Percentiles rank a stretch among this genome's conserved stretches.
phyloP scores from a whole-genome alignment of 2,888 invertebrate genomes.

The Mesoligia furuncula region DNA sequence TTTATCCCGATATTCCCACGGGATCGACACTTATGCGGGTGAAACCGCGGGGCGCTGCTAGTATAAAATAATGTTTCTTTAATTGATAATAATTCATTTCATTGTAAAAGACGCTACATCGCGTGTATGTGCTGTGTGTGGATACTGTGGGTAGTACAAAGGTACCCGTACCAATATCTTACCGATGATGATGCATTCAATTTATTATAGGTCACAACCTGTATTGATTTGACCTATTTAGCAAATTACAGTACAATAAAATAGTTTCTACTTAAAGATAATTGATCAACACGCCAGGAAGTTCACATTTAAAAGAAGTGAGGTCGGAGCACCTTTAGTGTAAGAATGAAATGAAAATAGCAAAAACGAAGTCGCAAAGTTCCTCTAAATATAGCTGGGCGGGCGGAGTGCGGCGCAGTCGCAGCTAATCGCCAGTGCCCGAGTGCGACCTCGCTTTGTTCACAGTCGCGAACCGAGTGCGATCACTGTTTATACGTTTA shows the following conservation, averaged over 20 bases:
- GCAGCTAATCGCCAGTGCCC: slow-evolving; percentile 70
- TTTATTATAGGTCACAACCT: slow-evolving; percentile 23
- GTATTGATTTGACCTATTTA: slow-evolving; percentile 42
- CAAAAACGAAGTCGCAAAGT: slow-evolving; percentile 89
- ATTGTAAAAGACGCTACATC: background rate
- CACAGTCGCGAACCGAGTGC: slow-evolving; percentile 62
- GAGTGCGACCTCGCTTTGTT: slow-evolving; percentile 82
- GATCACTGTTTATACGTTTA: slow-evolving; percentile 62
- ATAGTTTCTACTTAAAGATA: slow-evolving; percentile 19
- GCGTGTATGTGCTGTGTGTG: background rate
- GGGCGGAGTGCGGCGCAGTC: slow-evolving; percentile 78
- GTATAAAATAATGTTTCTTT: background rate
- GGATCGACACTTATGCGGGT: too few species aligned
- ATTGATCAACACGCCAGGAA: slow-evolving; percentile 70
- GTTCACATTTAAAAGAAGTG: slow-evolving; percentile 75
- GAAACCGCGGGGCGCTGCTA: too few species aligned
- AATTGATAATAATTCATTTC: background rate
- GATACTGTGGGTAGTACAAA: slow-evolving; percentile 8
- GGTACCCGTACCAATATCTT: background rate
- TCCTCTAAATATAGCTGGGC: slow-evolving; percentile 87
- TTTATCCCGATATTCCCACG: too few species aligned
- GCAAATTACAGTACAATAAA: background rate
- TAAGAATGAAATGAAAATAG: slow-evolving; percentile 89
- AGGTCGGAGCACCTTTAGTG: slow-evolving; percentile 75
- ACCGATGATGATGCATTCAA: slow-evolving; percentile 15